These are phyloP conservation scores for Dendrocincla fuliginosa DNA, from an alignment of 2,797 vertebrate species.

Conservation along the genomic window DNA sequence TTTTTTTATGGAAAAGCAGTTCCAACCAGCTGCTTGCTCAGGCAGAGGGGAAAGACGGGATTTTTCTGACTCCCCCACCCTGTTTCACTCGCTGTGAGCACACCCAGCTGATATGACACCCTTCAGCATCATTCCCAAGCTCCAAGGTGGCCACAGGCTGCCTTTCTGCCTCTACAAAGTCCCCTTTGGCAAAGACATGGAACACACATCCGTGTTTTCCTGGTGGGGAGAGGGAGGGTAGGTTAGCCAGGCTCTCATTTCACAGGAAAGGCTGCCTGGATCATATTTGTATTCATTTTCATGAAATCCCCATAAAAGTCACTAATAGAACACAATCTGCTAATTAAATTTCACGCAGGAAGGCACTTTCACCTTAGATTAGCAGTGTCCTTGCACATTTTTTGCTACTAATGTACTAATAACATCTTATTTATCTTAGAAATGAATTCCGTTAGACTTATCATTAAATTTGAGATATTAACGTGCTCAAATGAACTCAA, in stretches of 20 bases:
- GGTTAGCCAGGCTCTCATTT: slow-evolving; percentile 51
- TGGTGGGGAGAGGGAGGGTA: slow-evolving; percentile 14
- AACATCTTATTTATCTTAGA: slow-evolving; percentile 81
- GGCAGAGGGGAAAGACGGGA: not conserved
- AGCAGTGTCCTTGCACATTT: slow-evolving; percentile 74
- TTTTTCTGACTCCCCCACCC: not conserved
- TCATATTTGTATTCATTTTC: slow-evolving; percentile 80
- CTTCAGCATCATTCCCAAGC: rapidly evolving
- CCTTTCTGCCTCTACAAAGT: not conserved
- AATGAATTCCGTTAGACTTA: slow-evolving; percentile 76
- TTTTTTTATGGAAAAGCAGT: not conserved
- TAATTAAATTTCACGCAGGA: slow-evolving; percentile 82
- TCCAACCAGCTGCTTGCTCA: not conserved
- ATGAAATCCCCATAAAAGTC: slow-evolving; percentile 75
- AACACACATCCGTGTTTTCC: not conserved
- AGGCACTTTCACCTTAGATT: slow-evolving; percentile 79
- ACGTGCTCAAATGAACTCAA: slow-evolving; percentile 58
- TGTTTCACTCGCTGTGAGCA: not conserved
- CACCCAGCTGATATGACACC: rapidly evolving
- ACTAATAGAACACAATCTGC: slow-evolving; percentile 80
- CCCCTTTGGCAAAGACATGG: not conserved
- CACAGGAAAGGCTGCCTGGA: slow-evolving; percentile 47
- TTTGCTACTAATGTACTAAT: slow-evolving; percentile 74
- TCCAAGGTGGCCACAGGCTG: not conserved
- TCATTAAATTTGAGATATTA: slow-evolving; percentile 78